Evolutionary conservation across 64 coral and sea anemone species (phyloP).

Genomic region (Hydrozoanthus tunicans): DNA sequence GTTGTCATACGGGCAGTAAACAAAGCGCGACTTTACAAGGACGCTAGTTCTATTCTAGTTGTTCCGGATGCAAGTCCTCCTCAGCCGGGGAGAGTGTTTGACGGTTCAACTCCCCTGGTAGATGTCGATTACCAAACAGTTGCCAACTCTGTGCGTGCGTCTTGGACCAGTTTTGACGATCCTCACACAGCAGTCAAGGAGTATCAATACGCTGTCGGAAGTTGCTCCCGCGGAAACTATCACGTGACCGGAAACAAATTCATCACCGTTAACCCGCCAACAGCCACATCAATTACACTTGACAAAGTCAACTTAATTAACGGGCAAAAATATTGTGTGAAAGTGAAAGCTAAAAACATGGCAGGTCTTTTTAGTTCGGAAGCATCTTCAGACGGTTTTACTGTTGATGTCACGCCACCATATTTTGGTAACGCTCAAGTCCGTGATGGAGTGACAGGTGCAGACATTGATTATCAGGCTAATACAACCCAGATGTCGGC

Average conservation of each 20-base stretch:
- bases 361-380: slow-evolving; percentile 62
- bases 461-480: slow-evolving; percentile 77
- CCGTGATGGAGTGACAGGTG: slow-evolving; percentile 52
- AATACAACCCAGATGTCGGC: slow-evolving; percentile 63
- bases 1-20: slow-evolving; percentile 71
- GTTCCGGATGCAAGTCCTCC: slow-evolving; percentile 73
- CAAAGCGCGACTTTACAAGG: slow-evolving; percentile 42
- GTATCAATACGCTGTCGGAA: slow-evolving; percentile 86
- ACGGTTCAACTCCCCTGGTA: slow-evolving; percentile 30
- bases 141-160: slow-evolving; percentile 22
- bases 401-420: slow-evolving; percentile 69
- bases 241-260: slow-evolving; percentile 69
- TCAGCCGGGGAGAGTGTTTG: slow-evolving; percentile 57
- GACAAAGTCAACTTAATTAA: slow-evolving; percentile 47
- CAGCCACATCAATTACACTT: slow-evolving; percentile 22
- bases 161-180: slow-evolving; percentile 67
- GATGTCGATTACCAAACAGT: slow-evolving; percentile 69
- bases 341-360: slow-evolving; percentile 78
- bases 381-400: slow-evolving; percentile 72
- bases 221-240: slow-evolving; percentile 74
- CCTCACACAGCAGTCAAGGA: slow-evolving; percentile 65
- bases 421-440: slow-evolving; percentile 38
- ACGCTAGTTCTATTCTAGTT: slow-evolving; percentile 53
- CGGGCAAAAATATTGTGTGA: slow-evolving; percentile 74
- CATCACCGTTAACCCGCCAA: neutral